phyloP scores from a whole-genome alignment of 2,888 invertebrate species.

The Eilema sororculum region DNA sequence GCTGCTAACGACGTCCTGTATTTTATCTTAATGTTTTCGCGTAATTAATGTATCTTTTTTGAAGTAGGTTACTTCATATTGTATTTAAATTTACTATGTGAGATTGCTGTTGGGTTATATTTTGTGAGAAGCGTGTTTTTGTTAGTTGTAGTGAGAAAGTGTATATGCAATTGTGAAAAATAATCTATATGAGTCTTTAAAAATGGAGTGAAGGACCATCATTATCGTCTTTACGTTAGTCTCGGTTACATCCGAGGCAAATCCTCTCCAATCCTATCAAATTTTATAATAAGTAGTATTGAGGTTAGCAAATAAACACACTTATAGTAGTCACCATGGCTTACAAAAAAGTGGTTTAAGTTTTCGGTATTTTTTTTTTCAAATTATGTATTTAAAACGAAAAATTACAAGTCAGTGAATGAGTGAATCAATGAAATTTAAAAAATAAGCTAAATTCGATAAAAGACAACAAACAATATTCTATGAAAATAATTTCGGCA shows the following conservation, averaged over 20 bases:
- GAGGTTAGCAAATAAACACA: background rate
- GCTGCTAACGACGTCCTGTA: constrained; percentile 64
- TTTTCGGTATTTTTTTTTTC: background rate
- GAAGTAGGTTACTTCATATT: constrained; percentile 12
- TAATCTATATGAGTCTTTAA: too few species aligned
- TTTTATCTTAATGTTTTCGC: constrained; percentile 60
- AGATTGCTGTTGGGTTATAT: background rate
- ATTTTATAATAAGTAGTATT: background rate
- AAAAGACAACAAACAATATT: background rate
- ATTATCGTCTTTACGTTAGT: too few species aligned
- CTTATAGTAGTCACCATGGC: background rate
- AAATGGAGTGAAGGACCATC: too few species aligned
- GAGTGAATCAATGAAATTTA: background rate
- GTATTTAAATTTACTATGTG: background rate
- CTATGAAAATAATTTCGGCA: background rate
- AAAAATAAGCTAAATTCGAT: too few species aligned
- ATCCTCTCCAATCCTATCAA: background rate
- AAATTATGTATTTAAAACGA: background rate
- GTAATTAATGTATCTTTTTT: constrained; percentile 52
- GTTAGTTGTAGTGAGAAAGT: background rate
- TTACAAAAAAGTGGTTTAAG: background rate
- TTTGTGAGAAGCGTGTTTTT: background rate
- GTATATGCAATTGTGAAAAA: too few species aligned
- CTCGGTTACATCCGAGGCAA: too few species aligned
- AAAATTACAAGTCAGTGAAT: background rate